phyloP scores from a whole-genome alignment of 2,113 vertebrate species.

The Telmatochromis sp. region DNA sequence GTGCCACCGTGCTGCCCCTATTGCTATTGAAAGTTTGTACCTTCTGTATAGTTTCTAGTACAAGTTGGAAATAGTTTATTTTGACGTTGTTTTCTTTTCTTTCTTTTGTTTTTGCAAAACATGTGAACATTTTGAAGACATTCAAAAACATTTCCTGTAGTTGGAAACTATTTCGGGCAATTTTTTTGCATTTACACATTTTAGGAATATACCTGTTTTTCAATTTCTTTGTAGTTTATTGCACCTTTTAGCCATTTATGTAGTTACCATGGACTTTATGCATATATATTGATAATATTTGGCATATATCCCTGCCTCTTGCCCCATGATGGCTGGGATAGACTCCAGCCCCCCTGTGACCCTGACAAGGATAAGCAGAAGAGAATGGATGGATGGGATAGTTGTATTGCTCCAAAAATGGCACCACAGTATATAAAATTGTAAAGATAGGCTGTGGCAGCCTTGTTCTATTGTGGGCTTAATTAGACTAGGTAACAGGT shows the following conservation, averaged over 20 bases:
- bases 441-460: background rate
- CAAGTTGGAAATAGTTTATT: background rate
- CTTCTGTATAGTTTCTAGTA: background rate
- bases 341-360: background rate
- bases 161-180: background rate
- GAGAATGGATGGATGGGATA: background rate
- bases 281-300: background rate
- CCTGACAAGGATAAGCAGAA: background rate
- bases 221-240: background rate
- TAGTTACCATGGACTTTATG: background rate
- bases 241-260: background rate
- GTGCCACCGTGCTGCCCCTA: background rate
- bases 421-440: background rate
- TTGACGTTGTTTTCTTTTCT: background rate
- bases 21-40: background rate
- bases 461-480: background rate
- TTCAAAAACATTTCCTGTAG: background rate
- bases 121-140: accelerated
- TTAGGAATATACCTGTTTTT: background rate
- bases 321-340: background rate
- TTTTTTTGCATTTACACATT: background rate
- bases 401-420: background rate
- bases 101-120: background rate
- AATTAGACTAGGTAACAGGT: background rate
- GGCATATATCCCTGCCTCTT: background rate